A percentile compares a stretch with the other conserved stretches of the same genome.
Conservation (phyloP, 2,888 invertebrate genomes). For the Pachycephus smyrnensis region DNA sequence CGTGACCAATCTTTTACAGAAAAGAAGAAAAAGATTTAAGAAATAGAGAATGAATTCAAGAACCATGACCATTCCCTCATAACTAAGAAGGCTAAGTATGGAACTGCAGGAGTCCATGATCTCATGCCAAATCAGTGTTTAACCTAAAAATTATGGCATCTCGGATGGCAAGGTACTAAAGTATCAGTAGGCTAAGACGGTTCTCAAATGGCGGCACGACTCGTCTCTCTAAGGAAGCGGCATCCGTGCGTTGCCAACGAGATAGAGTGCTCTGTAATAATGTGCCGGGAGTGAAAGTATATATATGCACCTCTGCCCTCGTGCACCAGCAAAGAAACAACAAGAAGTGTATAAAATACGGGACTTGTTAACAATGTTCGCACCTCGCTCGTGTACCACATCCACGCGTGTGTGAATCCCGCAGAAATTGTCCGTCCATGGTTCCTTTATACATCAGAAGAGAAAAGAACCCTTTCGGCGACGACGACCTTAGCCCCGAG, state of each 20-base stretch:
- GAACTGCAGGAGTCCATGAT: slow-evolving; percentile 12
- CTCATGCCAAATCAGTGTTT: slow-evolving; percentile 55
- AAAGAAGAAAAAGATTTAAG: background rate
- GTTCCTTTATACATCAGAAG: background rate
- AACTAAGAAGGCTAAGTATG: too few species aligned
- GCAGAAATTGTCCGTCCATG: slow-evolving; percentile 5
- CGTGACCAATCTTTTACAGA: background rate
- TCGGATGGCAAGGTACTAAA: slow-evolving; percentile 49
- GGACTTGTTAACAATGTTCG: slow-evolving; percentile 66
- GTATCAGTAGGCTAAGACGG: slow-evolving; percentile 37
- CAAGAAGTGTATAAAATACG: slow-evolving; percentile 59
- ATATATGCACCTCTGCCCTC: slow-evolving; percentile 45
- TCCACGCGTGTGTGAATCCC: slow-evolving; percentile 26
- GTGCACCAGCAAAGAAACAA: slow-evolving; percentile 32
- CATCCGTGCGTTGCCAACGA: background rate
- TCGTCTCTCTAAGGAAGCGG: background rate
- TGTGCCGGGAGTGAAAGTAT: slow-evolving; percentile 32
- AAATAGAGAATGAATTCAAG: background rate
- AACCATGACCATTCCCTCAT: too few species aligned
- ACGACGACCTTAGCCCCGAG: slow-evolving; percentile 64
- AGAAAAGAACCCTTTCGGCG: slow-evolving; percentile 57
- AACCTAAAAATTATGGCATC: slow-evolving; percentile 54
- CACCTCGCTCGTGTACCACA: slow-evolving; percentile 48
- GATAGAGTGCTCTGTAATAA: slow-evolving; percentile 44
- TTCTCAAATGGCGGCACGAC: slow-evolving; percentile 34